Conservation (phyloP, 2,888 invertebrate genomes). For the Cheilosia urbana region DNA sequence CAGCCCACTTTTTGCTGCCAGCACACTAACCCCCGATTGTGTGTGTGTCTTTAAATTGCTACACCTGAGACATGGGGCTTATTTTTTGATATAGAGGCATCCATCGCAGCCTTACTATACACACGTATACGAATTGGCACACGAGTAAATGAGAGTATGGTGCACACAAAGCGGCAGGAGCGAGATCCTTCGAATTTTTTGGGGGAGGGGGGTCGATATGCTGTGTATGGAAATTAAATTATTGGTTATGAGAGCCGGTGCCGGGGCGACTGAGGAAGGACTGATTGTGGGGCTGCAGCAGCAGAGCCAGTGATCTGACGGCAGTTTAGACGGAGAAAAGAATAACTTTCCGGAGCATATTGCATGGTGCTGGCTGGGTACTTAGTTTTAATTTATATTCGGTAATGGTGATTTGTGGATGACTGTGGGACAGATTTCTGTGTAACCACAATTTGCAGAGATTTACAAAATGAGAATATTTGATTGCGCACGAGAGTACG, state of each 20-base stretch:
- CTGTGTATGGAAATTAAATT: conserved; percentile 75
- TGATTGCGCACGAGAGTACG: conserved; percentile 47
- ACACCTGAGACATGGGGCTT: conserved; percentile 75
- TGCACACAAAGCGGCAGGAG: conserved; percentile 2
- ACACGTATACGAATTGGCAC: not conserved
- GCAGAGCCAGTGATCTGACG: conserved; percentile 42
- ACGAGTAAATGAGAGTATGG: conserved; percentile 53
- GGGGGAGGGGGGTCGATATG: conserved; percentile 11
- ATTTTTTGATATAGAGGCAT: conserved; percentile 75
- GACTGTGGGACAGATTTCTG: conserved; percentile 61
- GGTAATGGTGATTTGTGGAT: conserved; percentile 71
- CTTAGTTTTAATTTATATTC: conserved; percentile 72
- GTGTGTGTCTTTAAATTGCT: conserved; percentile 71
- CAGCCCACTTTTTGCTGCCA: conserved; percentile 62
- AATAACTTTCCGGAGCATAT: conserved; percentile 66
- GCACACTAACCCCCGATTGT: conserved; percentile 2
- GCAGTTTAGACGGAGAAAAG: conserved; percentile 63
- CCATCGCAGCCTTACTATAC: conserved; percentile 42
- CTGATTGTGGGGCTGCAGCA: conserved; percentile 61
- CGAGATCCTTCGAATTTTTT: conserved; percentile 42
- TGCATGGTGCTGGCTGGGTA: conserved; percentile 59
- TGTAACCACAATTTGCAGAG: conserved; percentile 62
- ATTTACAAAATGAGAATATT: conserved; percentile 51
- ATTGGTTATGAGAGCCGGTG: conserved; percentile 73
- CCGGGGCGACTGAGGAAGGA: not conserved